Base-by-base conservation (phyloP, 1,140 invertebrate species). In the Harpegnathos saltator region DNA sequence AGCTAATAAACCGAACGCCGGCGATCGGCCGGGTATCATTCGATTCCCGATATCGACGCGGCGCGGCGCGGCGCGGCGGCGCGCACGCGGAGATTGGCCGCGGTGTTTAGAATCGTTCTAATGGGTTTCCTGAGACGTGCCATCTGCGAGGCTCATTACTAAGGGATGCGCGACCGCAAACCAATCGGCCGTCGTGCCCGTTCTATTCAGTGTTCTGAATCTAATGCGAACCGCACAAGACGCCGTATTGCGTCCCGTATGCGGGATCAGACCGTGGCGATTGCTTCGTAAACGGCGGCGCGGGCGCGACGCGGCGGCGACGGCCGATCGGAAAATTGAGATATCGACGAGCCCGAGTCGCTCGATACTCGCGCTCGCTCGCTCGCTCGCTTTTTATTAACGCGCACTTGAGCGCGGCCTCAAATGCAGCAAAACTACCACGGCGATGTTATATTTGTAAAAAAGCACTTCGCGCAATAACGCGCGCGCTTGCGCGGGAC, bases 121-220 rank as follows among this genome's bases (percentile, higher is more conserved):
- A 93, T 94, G 93, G 92, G 83, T 93, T 94, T 91, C 92, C 93
- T 91, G 93, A 93, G 93, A 94, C 91, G 91, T 90, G 90, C 88
- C 93, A 93, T 93, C 93, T 93, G 92, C 90, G 90, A 85, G 91
- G 91, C 93, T 94, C 93, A 94, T 94, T 93, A 94, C 91, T 90
- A 93, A 93, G 91, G 92, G 93, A 94, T n/a, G n/a, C 92, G 93
- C 89, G 90, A 94, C 93, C 93, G 89, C 93, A 93, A 93, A 94
- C 92, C 93, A 93, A 94, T 94, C 93, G 91, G 89, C 86, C 88
- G 84, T 88, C 71, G 74, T 82, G 89, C 88, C 86, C 84, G 89
- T 90, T 90, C 87, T 84, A 72, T 81, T 78, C 63, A 81, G 65
- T 80, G 85, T 73, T 85, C 89, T 81, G 87, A 88, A 89, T 89